Percentiles rank a stretch among this genome's conserved stretches.
Conservation (phyloP, 2,888 invertebrate species). For the Bhutanitis thaidina region DNA sequence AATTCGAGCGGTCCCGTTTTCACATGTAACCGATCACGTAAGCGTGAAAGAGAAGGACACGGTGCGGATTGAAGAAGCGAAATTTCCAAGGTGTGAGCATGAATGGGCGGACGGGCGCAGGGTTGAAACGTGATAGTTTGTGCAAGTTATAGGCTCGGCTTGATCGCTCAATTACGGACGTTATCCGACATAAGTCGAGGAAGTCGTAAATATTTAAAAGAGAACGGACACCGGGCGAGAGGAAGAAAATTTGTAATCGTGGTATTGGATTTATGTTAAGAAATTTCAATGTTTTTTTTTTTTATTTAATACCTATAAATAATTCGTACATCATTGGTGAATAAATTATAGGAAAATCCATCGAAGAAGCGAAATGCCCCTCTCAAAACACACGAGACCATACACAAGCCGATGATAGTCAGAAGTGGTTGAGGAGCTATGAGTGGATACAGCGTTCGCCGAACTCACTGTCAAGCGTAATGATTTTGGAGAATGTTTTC, state of each 20-base stretch:
- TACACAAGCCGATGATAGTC: no score
- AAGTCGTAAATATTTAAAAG: slow-evolving; percentile 61
- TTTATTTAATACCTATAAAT: no score
- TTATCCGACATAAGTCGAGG: slow-evolving; percentile 60
- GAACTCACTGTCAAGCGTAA: no score
- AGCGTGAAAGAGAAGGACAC: slow-evolving; percentile 31
- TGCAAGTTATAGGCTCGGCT: slow-evolving; percentile 55
- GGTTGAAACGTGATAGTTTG: slow-evolving; percentile 66
- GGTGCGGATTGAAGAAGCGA: slow-evolving; percentile 36
- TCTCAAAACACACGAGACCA: no score
- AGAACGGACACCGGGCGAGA: slow-evolving; percentile 5
- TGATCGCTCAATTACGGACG: slow-evolving; percentile 74
- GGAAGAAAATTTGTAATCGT: slow-evolving; percentile 8
- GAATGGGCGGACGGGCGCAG: slow-evolving; percentile 44
- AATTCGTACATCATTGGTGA: no score
- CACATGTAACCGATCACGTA: background rate
- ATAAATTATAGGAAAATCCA: no score
- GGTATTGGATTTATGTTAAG: background rate
- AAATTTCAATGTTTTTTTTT: background rate
- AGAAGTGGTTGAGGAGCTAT: no score
- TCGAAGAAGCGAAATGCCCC: no score
- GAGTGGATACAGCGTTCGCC: no score
- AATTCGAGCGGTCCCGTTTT: slow-evolving; percentile 29
- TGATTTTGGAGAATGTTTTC: no score
- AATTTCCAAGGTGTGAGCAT: slow-evolving; percentile 35